Evolutionary conservation across 1,140 invertebrate species (phyloP).

Genomic region (Mercenaria mercenaria): DNA sequence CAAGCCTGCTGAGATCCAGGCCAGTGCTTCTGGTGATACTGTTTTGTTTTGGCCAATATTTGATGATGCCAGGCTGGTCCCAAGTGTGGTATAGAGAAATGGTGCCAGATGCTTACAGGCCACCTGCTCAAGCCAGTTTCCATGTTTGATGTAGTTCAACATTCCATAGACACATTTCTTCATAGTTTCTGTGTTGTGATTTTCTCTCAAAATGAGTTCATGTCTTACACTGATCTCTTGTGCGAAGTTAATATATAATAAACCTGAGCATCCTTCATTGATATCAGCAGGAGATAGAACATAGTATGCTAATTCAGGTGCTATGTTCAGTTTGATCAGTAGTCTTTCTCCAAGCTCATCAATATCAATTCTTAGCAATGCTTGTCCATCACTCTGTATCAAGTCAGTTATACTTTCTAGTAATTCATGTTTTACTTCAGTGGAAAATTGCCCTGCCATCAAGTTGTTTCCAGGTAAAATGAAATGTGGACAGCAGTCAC

Average conservation of each 20-base stretch:
- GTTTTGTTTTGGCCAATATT: background rate
- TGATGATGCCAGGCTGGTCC: background rate
- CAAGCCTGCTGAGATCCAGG: background rate
- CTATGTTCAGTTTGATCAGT: background rate
- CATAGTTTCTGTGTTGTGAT: background rate
- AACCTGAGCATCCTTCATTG: background rate
- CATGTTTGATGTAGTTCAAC: background rate
- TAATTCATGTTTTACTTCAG: background rate
- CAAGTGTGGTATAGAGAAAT: background rate
- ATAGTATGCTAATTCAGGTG: background rate
- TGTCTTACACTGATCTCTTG: background rate
- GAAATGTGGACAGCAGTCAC: background rate
- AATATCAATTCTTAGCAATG: background rate
- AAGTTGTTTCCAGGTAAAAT: no score
- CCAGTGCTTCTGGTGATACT: background rate
- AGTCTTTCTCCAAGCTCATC: background rate
- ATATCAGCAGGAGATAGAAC: background rate
- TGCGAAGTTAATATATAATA: background rate
- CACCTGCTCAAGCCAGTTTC: background rate
- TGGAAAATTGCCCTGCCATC: no score
- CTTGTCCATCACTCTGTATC: no score
- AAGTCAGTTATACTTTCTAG: background rate
- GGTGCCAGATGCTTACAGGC: background rate
- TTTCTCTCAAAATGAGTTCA: background rate
- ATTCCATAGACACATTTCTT: background rate